A percentile compares a stretch with the other conserved stretches of the same genome.
Conservation (phyloP, 2,888 invertebrate species). For the Nemapogon koenigi region DNA sequence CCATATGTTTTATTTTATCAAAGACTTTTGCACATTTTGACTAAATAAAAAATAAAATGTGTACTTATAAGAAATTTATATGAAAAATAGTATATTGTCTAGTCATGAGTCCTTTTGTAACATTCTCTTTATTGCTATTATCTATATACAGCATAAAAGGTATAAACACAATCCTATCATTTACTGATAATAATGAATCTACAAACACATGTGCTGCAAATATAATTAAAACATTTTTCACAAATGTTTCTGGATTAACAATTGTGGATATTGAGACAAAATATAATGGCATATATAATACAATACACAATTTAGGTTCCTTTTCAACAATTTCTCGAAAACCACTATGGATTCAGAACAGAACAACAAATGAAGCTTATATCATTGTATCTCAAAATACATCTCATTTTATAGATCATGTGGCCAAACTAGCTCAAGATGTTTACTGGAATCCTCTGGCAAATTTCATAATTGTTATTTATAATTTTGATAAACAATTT, state of each 20-base stretch:
- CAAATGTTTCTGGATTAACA: not conserved
- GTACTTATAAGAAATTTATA: no score
- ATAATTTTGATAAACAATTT: slow-evolving; percentile 18
- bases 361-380: slow-evolving; percentile 1
- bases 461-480: slow-evolving; percentile 24
- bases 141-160: no score
- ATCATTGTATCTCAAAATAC: not conserved
- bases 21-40: no score
- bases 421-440: slow-evolving; percentile 17
- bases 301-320: not conserved
- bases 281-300: not conserved
- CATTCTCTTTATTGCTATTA: no score
- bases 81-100: no score
- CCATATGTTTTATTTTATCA: no score
- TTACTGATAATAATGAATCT: not conserved
- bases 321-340: slow-evolving; percentile 2
- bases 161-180: no score
- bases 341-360: slow-evolving; percentile 1
- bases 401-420: not conserved
- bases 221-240: not conserved
- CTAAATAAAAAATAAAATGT: no score
- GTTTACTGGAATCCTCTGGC: slow-evolving; percentile 34
- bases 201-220: not conserved
- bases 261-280: slow-evolving; percentile 1
- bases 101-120: no score